Percentiles rank a stretch among this genome's conserved stretches.
These are phyloP conservation scores for Noturus placidus DNA, from an alignment of 2,113 vertebrate genomes.

Conservation along the genomic window DNA sequence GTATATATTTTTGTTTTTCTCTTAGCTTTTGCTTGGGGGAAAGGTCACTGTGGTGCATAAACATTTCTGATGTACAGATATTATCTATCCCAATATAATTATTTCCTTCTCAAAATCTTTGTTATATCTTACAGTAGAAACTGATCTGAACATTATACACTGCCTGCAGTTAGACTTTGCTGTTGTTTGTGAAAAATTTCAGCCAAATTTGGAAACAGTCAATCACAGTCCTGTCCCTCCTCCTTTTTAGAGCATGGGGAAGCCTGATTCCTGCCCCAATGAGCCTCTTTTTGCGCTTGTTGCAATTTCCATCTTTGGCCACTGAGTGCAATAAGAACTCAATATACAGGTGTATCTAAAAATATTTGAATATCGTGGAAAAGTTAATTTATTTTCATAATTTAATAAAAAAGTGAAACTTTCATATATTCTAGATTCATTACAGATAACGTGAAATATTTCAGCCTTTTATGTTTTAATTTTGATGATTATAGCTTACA, in stretches of 20 bases:
- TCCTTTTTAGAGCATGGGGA: not conserved
- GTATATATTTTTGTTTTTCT: not conserved
- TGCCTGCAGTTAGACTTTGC: too few species aligned
- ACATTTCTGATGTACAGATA: not conserved
- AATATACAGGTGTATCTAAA: too few species aligned
- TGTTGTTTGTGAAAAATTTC: too few species aligned
- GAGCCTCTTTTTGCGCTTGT: not conserved
- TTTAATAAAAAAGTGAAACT: too few species aligned
- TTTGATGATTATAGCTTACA: too few species aligned
- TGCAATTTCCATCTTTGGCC: not conserved
- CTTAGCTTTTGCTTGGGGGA: not conserved
- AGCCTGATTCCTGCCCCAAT: not conserved
- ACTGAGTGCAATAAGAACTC: not conserved
- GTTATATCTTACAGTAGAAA: not conserved
- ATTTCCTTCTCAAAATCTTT: not conserved
- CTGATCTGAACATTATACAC: not conserved
- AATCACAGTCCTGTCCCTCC: too few species aligned
- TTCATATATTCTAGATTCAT: too few species aligned
- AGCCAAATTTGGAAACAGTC: too few species aligned
- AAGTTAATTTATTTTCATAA: too few species aligned
- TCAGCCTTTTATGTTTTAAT: too few species aligned
- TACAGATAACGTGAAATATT: too few species aligned
- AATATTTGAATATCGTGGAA: too few species aligned
- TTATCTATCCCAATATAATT: not conserved
- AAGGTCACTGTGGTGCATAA: not conserved